These are phyloP conservation scores for Panthera uncia DNA, from an alignment of 2,113 vertebrate genomes.

Conservation along the genomic window DNA sequence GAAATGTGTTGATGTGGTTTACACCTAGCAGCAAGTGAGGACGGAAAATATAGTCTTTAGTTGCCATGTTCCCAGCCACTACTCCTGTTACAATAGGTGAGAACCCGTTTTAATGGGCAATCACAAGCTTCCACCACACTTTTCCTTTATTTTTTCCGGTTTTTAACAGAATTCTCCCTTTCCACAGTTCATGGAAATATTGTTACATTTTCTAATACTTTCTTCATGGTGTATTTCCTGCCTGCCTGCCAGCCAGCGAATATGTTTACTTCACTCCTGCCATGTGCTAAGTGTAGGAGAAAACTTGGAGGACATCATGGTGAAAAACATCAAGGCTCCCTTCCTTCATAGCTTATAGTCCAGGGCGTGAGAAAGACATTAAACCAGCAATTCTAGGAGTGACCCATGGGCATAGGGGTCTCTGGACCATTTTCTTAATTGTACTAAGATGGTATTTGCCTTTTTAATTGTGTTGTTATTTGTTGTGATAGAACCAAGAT, in stretches of 20 bases:
- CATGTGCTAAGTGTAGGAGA: background rate
- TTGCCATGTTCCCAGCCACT: background rate
- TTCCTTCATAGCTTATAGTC: background rate
- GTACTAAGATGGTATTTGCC: background rate
- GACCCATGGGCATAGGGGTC: background rate
- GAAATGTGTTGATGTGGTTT: background rate
- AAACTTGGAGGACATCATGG: background rate
- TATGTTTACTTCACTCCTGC: background rate
- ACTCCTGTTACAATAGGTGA: too few relatives aligned
- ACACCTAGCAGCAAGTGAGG: background rate
- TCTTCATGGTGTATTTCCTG: background rate
- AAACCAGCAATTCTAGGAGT: background rate
- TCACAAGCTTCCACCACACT: too few relatives aligned
- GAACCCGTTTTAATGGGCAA: background rate
- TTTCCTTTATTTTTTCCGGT: background rate
- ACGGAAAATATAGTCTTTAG: background rate
- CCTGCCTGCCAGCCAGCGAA: background rate
- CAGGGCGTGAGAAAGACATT: background rate
- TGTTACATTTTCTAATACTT: background rate
- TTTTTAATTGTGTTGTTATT: background rate
- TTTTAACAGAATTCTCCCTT: background rate
- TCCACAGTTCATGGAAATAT: background rate
- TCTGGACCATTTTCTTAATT: background rate
- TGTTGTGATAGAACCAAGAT: background rate
- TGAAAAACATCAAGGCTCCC: background rate